A percentile compares a stretch with the other conserved stretches of the same genome.
These are phyloP conservation scores for Lates japonicus DNA, from an alignment of 2,797 vertebrate genomes.

Conservation along the genomic window DNA sequence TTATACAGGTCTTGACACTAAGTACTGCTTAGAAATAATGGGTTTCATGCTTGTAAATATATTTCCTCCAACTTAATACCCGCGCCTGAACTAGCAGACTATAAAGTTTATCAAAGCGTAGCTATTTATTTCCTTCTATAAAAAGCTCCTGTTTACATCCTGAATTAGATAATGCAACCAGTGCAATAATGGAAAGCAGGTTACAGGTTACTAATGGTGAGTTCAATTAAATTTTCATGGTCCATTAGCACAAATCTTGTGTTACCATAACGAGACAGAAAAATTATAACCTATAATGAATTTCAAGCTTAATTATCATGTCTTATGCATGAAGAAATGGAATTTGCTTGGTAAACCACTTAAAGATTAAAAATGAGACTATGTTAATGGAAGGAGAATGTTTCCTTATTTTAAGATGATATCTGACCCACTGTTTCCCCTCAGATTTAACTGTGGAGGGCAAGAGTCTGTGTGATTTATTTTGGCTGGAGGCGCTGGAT, in stretches of 20 bases:
- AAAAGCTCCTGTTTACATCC: conserved; percentile 1
- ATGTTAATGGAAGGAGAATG: background rate
- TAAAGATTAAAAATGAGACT: conserved; percentile 1
- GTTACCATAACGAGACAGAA: background rate
- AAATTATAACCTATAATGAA: background rate
- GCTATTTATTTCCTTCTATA: conserved; percentile 24
- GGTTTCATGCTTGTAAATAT: conserved; percentile 31
- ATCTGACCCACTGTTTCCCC: conserved; percentile 13
- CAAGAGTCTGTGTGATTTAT: conserved; percentile 37
- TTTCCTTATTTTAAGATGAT: conserved; percentile 2
- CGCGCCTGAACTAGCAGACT: conserved; percentile 1
- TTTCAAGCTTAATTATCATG: background rate
- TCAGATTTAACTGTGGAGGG: conserved; percentile 15
- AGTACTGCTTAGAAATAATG: conserved; percentile 11
- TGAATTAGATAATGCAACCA: conserved; percentile 7
- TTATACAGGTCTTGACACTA: background rate
- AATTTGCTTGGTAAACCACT: background rate
- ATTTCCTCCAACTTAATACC: background rate
- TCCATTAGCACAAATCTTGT: conserved; percentile 1
- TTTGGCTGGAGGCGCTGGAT: conserved; percentile 53
- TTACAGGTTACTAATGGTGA: conserved; percentile 13
- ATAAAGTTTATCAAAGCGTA: conserved; percentile 36
- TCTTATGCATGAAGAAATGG: background rate
- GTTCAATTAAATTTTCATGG: conserved; percentile 4
- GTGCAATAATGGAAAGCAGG: conserved; percentile 3